Base-by-base conservation (phyloP, 2,113 vertebrate genomes). In the Lamprologus sp. region DNA sequence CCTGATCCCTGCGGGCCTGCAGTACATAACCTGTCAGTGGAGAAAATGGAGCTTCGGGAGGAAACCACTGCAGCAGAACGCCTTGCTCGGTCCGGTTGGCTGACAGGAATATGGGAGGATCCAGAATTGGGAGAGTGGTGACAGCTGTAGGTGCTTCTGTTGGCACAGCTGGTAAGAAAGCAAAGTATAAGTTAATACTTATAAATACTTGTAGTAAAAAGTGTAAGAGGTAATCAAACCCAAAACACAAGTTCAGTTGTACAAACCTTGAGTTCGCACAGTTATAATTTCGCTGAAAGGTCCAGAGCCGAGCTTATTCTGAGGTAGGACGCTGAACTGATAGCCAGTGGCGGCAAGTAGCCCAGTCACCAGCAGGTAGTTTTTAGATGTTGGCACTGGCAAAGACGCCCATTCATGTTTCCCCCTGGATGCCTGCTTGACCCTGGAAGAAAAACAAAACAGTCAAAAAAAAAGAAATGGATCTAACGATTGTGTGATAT, bases 271-370 rank as follows among this genome's bases (percentile, higher is more conserved):
- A 7, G 98, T 98, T 82, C 93, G 91, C 6, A 97, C 96, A 77
- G 97, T 95, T 88, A 98, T 86, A 0, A 99, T 99, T 93, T 98
- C 97, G 54, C 98, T 99, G 95, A 99, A 99, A 35, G 98, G 98
- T n/a, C 98, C 98, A 0, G 98, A 99, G 45, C 99, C 99, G 65
- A 99, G 96, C 90, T 98, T 98, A 95, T 99, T 99, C 95, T 99
- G 98, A 68, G 98, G 97, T 31, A 99, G 96, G 86, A 99, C 95
- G 0, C 99, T 99, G 96, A 99, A 98, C 96, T 99, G 99, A 94
- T 99, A 99, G 35, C 95, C 92, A 0, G 93, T 97, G 51, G 96
- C 95, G 0, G 97, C 95, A 83, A 98, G 97, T 8, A 99, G 96
- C 58, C 97, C 97, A 1, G 96, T 96, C 89, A 99, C 98, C 40